A percentile compares a stretch with the other conserved stretches of the same genome.
Conservation (phyloP, 1,140 invertebrate species). For the Drosophila carrolli region DNA sequence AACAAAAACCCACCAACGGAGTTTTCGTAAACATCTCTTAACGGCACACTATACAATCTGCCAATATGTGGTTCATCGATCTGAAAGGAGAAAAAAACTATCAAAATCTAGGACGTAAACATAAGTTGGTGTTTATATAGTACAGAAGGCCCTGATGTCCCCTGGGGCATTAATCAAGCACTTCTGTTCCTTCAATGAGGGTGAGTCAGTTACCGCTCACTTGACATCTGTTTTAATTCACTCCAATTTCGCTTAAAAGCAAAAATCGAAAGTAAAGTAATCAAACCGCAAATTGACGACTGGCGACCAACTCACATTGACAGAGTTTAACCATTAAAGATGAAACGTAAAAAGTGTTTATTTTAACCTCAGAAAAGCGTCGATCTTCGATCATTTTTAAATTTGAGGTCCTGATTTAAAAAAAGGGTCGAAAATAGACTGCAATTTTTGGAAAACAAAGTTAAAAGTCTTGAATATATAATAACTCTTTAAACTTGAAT, state of each 20-base stretch:
- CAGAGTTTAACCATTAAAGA: too few species aligned
- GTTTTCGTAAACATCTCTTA: conserved; percentile 33
- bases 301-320: not conserved
- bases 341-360: too few species aligned
- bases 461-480: too few species aligned
- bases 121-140: conserved; percentile 58
- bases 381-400: too few species aligned
- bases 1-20: conserved; percentile 43
- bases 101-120: conserved; percentile 46
- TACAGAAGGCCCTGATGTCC: conserved; percentile 40
- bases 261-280: conserved; percentile 55
- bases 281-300: conserved; percentile 54
- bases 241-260: conserved; percentile 44
- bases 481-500: too few species aligned
- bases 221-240: conserved; percentile 73
- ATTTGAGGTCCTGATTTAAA: too few species aligned
- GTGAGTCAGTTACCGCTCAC: conserved; percentile 66
- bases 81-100: conserved; percentile 9
- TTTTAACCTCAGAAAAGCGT: too few species aligned
- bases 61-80: conserved; percentile 29
- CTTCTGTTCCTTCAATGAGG: conserved; percentile 14
- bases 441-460: too few species aligned
- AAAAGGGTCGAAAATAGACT: too few species aligned
- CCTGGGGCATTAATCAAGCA: conserved; percentile 61
- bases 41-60: conserved; percentile 11